Conservation (phyloP, 2,888 invertebrate species). For the Agrilus biguttatus region DNA sequence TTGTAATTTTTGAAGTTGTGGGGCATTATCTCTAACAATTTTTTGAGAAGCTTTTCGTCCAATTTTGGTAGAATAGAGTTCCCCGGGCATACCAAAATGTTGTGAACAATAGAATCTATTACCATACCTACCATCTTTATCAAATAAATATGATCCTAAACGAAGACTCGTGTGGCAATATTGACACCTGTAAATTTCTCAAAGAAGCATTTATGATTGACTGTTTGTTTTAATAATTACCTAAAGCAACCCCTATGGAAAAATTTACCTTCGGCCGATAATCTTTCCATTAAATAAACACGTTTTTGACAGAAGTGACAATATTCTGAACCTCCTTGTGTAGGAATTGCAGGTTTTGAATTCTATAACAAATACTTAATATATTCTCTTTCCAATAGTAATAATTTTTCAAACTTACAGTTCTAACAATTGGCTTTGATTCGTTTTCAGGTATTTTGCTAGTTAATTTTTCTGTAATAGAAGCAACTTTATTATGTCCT, state of each 20-base stretch:
- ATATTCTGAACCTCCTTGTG: constrained; percentile 54
- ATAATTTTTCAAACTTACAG: constrained; percentile 31
- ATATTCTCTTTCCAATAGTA: background rate
- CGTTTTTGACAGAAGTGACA: constrained; percentile 83
- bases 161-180: constrained; percentile 77
- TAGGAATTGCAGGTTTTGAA: constrained; percentile 43
- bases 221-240: constrained; percentile 13
- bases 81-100: constrained; percentile 53
- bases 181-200: constrained; percentile 49
- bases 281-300: constrained; percentile 87
- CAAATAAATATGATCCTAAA: constrained; percentile 62
- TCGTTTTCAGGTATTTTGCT: too few relatives aligned
- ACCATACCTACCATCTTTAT: constrained; percentile 51
- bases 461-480: constrained; percentile 65
- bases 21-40: constrained; percentile 8
- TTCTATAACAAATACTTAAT: constrained; percentile 26
- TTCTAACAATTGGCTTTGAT: constrained; percentile 24
- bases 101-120: constrained; percentile 63
- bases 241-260: constrained; percentile 86
- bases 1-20: constrained; percentile 31
- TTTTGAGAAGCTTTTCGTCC: constrained; percentile 19
- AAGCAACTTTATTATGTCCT: constrained; percentile 68
- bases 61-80: constrained; percentile 22
- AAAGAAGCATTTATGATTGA: background rate
- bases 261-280: constrained; percentile 78